A percentile compares a stretch with the other conserved stretches of the same genome.
Evolutionary conservation across 2,113 vertebrate species (phyloP).

Genomic region (Mesocricetus auratus): DNA sequence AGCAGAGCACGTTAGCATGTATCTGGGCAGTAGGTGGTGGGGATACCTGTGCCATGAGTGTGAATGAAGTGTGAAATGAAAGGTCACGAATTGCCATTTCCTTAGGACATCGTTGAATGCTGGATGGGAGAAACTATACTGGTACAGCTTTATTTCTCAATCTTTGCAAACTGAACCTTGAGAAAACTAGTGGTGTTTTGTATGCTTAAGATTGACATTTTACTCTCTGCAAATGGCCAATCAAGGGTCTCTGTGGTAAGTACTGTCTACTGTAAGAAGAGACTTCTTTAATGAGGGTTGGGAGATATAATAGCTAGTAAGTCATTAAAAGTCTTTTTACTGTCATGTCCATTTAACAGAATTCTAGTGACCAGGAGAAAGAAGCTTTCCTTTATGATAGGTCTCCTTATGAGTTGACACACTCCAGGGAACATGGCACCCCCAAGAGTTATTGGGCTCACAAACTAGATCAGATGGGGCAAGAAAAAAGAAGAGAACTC

Average conservation of each 20-base stretch:
- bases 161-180: background rate
- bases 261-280: background rate
- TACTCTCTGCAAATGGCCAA: background rate
- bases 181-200: background rate
- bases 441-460: background rate
- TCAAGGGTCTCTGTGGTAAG: background rate
- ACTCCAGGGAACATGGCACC: background rate
- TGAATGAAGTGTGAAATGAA: background rate
- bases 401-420: background rate
- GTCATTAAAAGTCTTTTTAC: background rate
- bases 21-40: background rate
- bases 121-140: background rate
- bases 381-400: background rate
- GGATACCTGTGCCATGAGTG: background rate
- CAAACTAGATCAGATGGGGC: background rate
- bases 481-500: background rate
- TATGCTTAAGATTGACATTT: constrained; percentile 30
- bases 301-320: background rate
- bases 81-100: background rate
- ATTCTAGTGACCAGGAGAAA: background rate
- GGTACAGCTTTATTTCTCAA: background rate
- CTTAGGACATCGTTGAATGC: background rate
- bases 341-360: background rate
- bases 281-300: background rate
- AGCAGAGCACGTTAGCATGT: background rate